These are phyloP conservation scores for Cossypha polioptera DNA, from an alignment of 2,797 vertebrate species.

Conservation along the genomic window DNA sequence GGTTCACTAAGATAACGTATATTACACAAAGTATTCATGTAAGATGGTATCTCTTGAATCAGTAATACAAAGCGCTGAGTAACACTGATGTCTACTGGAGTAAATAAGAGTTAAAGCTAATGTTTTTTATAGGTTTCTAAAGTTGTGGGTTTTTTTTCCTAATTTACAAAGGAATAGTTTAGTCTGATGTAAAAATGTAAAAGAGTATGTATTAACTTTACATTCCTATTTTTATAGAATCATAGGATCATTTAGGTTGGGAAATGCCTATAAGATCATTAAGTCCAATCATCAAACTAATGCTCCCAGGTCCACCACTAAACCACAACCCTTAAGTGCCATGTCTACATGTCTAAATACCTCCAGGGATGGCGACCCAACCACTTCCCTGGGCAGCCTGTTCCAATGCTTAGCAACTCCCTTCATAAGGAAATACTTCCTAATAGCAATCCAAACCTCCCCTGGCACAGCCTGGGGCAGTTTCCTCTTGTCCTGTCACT, in stretches of 20 bases:
- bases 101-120: neutral
- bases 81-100: neutral
- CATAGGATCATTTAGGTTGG: neutral
- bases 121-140: neutral
- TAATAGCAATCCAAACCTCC: neutral
- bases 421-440: neutral
- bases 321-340: neutral
- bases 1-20: neutral
- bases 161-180: neutral
- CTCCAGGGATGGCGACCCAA: neutral
- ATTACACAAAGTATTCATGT: neutral
- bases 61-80: neutral
- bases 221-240: neutral
- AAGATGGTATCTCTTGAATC: neutral
- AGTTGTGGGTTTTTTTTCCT: neutral
- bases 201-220: slow-evolving; percentile 31
- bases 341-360: neutral
- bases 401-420: neutral
- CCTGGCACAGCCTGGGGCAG: accelerated
- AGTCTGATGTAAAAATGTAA: neutral
- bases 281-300: neutral
- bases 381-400: neutral
- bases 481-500: neutral
- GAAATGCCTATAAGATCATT: neutral
- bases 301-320: neutral